Evolutionary conservation across 1,140 invertebrate species (phyloP).

Genomic region (Steinernema khuongi): DNA sequence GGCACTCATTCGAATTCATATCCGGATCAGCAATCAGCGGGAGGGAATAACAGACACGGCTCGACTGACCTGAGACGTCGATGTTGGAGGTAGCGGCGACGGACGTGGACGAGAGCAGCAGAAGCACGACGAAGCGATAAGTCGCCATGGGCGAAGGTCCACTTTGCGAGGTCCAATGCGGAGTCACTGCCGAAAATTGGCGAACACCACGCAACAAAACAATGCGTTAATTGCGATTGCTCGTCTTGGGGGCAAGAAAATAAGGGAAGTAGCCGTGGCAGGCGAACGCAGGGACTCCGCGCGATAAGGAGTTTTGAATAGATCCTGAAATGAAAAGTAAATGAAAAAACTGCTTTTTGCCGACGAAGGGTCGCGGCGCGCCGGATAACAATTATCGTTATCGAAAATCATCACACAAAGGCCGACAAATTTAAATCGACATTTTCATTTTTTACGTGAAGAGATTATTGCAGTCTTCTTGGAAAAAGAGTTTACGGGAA

Average conservation of each 20-base stretch:
- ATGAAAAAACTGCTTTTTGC: background rate
- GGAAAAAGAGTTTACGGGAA: too few relatives aligned
- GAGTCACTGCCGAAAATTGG: background rate
- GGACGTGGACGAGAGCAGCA: background rate
- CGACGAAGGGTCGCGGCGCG: background rate
- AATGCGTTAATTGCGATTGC: constrained; percentile 13
- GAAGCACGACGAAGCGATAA: background rate
- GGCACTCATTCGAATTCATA: background rate
- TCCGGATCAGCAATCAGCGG: background rate
- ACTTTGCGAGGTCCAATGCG: background rate
- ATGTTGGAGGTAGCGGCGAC: background rate
- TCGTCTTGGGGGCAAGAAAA: background rate
- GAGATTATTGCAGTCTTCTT: too few relatives aligned
- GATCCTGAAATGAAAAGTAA: constrained; percentile 2
- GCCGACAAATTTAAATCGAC: background rate
- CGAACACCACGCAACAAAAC: constrained; percentile 2
- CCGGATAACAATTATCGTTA: constrained; percentile 16
- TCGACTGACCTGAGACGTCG: background rate
- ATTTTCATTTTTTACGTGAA: background rate
- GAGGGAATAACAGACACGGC: background rate
- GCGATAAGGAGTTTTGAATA: background rate
- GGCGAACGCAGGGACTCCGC: background rate
- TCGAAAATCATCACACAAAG: background rate
- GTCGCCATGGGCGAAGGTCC: background rate
- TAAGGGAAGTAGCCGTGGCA: background rate